Evolutionary conservation across 2,888 invertebrate species (phyloP).

Genomic region (Arenicola marina): DNA sequence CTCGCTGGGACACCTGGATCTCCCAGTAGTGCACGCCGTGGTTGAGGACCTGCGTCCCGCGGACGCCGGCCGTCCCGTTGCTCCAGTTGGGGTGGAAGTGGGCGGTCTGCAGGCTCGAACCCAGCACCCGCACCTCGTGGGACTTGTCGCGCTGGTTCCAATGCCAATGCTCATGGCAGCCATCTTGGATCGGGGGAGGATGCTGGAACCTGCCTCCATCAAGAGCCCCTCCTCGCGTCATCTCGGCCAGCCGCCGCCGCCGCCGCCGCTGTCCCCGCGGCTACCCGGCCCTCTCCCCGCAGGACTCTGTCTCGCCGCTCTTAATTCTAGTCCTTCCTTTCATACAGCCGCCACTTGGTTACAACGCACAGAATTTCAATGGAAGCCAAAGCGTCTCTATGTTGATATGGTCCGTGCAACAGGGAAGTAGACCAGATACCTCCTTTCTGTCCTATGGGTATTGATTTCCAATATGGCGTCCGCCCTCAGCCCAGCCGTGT

Average conservation of each 20-base stretch:
- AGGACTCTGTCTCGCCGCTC: no score
- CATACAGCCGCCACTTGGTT: no score
- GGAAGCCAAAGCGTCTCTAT: no score
- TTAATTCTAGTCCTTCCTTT: no score
- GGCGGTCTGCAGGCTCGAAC: constrained; percentile 63
- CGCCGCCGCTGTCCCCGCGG: neutral
- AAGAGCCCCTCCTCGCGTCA: neutral
- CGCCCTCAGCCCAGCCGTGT: no score
- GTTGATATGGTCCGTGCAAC: no score
- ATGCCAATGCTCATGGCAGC: constrained; percentile 72
- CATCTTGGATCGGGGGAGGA: constrained; percentile 49
- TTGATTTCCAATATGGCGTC: no score
- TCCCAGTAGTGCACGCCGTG: constrained; percentile 70
- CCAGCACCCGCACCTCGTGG: constrained; percentile 66
- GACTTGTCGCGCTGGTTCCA: constrained; percentile 70
- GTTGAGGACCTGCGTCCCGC: constrained; percentile 71
- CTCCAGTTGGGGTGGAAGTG: constrained; percentile 79
- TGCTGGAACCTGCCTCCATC: no score
- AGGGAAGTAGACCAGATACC: no score
- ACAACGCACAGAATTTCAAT: no score
- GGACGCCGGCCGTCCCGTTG: constrained; percentile 74
- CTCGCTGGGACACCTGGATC: constrained; percentile 67
- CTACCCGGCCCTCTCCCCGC: neutral
- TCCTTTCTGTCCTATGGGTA: no score
- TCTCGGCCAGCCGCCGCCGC: neutral